These are phyloP conservation scores for Perizoma affinitatum DNA, from an alignment of 2,888 invertebrate species.

Conservation along the genomic window DNA sequence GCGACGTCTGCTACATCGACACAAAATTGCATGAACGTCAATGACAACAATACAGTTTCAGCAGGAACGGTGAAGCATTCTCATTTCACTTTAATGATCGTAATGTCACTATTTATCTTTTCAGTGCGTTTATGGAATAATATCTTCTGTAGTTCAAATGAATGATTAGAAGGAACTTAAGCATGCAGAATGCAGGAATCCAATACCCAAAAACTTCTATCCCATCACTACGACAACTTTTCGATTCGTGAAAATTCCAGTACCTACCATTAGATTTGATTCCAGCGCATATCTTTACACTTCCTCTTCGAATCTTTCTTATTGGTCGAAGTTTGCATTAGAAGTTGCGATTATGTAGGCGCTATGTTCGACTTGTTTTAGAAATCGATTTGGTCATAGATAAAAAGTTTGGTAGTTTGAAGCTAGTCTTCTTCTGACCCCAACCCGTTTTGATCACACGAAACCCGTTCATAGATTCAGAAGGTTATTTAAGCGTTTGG, in stretches of 20 bases:
- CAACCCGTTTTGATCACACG: conserved; percentile 66
- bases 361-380: conserved; percentile 78
- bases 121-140: conserved; percentile 49
- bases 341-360: conserved; percentile 80
- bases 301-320: conserved; percentile 76
- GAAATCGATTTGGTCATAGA: conserved; percentile 77
- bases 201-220: conserved; percentile 60
- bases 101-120: conserved; percentile 45
- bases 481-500: conserved; percentile 53
- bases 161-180: conserved; percentile 67
- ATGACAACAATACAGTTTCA: conserved; percentile 45
- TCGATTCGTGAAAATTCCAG: conserved; percentile 82
- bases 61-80: conserved; percentile 21
- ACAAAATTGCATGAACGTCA: conserved; percentile 73
- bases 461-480: conserved; percentile 59
- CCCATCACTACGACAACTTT: conserved; percentile 60
- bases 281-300: conserved; percentile 76
- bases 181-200: conserved; percentile 71
- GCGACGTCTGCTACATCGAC: conserved; percentile 66
- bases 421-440: conserved; percentile 78
- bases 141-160: conserved; percentile 56
- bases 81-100: conserved; percentile 31
- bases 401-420: conserved; percentile 76
- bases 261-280: conserved; percentile 69
- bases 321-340: conserved; percentile 80